phyloP scores from a whole-genome alignment of 2,888 invertebrate species.

The Lissocephala sabroskyi region DNA sequence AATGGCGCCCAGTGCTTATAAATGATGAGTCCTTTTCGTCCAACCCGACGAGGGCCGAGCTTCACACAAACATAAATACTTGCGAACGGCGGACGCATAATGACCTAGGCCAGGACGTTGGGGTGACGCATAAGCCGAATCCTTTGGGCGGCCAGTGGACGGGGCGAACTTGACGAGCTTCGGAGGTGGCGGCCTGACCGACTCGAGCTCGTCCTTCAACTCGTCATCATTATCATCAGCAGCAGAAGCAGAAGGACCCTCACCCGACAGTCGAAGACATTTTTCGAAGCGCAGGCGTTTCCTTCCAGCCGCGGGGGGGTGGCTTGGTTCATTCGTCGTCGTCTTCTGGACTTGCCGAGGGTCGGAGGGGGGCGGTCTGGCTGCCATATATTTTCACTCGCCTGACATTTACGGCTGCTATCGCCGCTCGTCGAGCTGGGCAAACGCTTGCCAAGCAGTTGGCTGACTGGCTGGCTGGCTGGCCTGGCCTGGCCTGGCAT shows the following conservation, averaged over 20 bases:
- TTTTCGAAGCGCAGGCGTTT: constrained; percentile 14
- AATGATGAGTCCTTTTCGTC: constrained; percentile 61
- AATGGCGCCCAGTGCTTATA: constrained; percentile 59
- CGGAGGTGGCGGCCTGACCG: constrained; percentile 10
- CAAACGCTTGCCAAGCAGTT: constrained; percentile 41
- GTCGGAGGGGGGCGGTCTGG: constrained; percentile 8
- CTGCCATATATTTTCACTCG: constrained; percentile 72
- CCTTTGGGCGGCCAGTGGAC: constrained; percentile 25
- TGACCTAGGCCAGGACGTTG: constrained; percentile 43
- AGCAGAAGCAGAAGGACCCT: constrained; percentile 5
- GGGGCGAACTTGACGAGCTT: constrained; percentile 17
- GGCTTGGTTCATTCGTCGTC: neutral
- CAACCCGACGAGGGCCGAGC: too few species aligned
- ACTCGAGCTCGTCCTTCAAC: constrained; percentile 24
- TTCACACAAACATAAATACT: constrained; percentile 11
- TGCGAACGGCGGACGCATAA: constrained; percentile 46
- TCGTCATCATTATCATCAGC: constrained; percentile 36
- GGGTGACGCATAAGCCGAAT: constrained; percentile 58
- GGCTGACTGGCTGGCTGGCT: constrained; percentile 5
- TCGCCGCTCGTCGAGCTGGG: constrained; percentile 61
- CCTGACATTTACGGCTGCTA: constrained; percentile 74
- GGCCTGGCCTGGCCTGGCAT: constrained; percentile 39
- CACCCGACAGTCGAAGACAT: constrained; percentile 40
- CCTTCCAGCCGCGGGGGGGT: neutral
- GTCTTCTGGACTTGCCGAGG: neutral